phyloP scores from a whole-genome alignment of 1,140 invertebrate species.

The Heliothis virescens region DNA sequence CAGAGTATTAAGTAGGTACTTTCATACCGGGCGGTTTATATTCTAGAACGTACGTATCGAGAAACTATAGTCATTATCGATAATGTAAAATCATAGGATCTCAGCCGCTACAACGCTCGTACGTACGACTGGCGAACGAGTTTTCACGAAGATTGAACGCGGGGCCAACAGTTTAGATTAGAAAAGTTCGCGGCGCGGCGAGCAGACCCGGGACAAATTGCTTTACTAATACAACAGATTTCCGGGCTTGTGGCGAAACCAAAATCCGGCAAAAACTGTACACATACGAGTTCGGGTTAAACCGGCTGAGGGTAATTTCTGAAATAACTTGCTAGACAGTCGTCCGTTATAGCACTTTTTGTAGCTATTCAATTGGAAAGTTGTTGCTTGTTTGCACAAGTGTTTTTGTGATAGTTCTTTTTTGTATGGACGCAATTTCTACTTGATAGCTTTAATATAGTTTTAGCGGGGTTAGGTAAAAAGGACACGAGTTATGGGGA shows the following conservation, averaged over 20 bases:
- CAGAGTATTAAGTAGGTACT: neutral
- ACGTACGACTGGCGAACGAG: conserved; percentile 60
- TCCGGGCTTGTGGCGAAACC: conserved; percentile 63
- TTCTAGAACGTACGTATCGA: too few species aligned
- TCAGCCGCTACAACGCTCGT: conserved; percentile 5
- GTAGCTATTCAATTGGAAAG: conserved; percentile 31
- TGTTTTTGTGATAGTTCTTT: conserved; percentile 21
- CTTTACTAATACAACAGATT: conserved; percentile 84
- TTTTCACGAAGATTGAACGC: conserved; percentile 77
- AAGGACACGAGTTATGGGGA: too few species aligned
- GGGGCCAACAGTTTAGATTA: conserved; percentile 81
- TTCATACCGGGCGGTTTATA: neutral
- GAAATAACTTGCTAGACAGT: conserved; percentile 25
- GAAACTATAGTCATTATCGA: neutral
- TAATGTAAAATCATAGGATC: conserved; percentile 7
- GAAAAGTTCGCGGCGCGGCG: conserved; percentile 75
- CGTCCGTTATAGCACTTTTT: conserved; percentile 39
- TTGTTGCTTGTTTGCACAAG: neutral
- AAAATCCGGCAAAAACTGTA: conserved; percentile 71
- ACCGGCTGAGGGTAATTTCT: conserved; percentile 39
- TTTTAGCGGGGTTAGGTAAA: too few species aligned
- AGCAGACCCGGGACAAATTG: conserved; percentile 75
- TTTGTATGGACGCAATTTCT: neutral
- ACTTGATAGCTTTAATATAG: neutral
- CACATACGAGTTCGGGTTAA: conserved; percentile 32